phyloP scores from a whole-genome alignment of 2,113 vertebrate genomes.

The Vidua chalybeata region DNA sequence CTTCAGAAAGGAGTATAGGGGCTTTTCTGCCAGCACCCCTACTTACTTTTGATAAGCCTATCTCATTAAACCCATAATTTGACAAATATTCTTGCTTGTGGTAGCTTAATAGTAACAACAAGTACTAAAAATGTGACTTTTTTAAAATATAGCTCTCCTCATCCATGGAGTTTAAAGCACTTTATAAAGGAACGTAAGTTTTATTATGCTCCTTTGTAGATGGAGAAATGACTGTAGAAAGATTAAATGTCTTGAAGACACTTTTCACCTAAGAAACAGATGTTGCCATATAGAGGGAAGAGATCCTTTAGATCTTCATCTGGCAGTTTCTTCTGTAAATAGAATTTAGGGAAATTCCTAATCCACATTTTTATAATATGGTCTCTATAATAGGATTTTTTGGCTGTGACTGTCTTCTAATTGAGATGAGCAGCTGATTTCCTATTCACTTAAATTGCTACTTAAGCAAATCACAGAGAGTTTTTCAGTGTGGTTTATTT shows the following conservation, averaged over 20 bases:
- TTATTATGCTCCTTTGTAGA: not conserved
- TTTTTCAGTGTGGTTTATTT: slow-evolving; percentile 17
- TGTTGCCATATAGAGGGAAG: not conserved
- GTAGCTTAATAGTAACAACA: not conserved
- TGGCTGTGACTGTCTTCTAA: not conserved
- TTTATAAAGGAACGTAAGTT: not conserved
- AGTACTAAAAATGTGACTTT: not conserved
- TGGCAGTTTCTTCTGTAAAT: slow-evolving; percentile 7
- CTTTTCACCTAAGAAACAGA: not conserved
- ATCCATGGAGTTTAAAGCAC: not conserved
- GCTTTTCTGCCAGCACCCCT: not conserved
- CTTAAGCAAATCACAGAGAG: slow-evolving; percentile 15
- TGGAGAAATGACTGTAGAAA: not conserved
- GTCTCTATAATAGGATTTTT: not conserved
- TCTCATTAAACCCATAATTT: not conserved
- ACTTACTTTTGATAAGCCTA: not conserved
- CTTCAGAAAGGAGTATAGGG: not conserved
- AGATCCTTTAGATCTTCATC: not conserved
- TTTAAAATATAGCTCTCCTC: not conserved
- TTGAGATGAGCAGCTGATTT: slow-evolving; percentile 15
- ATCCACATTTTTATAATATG: not conserved
- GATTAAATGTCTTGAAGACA: not conserved
- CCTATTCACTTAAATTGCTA: slow-evolving; percentile 21
- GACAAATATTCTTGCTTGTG: not conserved
- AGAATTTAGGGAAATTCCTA: slow-evolving; percentile 29